Conservation (phyloP, 30 jellyfish, hydroid and myxozoan genomes). For the Turritopsis rubra region DNA sequence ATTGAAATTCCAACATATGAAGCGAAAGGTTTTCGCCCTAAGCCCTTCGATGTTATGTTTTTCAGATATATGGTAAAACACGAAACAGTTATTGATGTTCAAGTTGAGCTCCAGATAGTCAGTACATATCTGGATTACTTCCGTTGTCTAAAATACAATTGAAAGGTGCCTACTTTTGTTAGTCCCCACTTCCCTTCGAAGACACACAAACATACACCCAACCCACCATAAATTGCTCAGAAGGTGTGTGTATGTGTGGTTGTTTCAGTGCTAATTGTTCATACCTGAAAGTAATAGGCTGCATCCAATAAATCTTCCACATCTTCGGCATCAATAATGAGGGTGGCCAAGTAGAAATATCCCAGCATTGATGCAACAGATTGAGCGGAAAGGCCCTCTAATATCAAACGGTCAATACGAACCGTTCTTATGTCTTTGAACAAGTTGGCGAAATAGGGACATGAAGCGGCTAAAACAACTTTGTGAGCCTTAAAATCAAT, state of each 20-base stretch:
- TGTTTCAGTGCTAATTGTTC: neutral
- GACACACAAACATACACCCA: too few relatives aligned
- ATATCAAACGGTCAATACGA: constrained; percentile 20
- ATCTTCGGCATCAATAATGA: constrained; percentile 17
- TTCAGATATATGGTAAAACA: neutral
- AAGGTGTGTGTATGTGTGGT: too few relatives aligned
- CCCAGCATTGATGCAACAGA: constrained; percentile 27
- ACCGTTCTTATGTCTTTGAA: neutral
- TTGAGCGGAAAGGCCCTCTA: constrained; percentile 8
- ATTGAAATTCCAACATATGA: constrained; percentile 17
- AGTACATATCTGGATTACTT: constrained; percentile 19
- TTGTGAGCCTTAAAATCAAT: constrained; percentile 17
- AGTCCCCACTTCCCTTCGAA: too few relatives aligned
- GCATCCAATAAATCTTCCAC: constrained; percentile 15
- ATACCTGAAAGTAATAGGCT: constrained; percentile 15
- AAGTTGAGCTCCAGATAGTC: constrained; percentile 9
- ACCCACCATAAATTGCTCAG: too few relatives aligned
- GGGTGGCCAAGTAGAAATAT: constrained; percentile 11
- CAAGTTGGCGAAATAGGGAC: constrained; percentile 11
- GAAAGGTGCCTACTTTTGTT: neutral
- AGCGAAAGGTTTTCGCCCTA: constrained; percentile 1
- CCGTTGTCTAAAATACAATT: neutral
- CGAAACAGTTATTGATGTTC: constrained; percentile 3
- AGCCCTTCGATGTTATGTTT: constrained; percentile 5
- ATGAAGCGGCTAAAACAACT: constrained; percentile 11